Evolutionary conservation across 2,888 invertebrate genomes (phyloP), one percentile per base, ranked within the genome.

Genomic region (Deilephila elpenor): DNA sequence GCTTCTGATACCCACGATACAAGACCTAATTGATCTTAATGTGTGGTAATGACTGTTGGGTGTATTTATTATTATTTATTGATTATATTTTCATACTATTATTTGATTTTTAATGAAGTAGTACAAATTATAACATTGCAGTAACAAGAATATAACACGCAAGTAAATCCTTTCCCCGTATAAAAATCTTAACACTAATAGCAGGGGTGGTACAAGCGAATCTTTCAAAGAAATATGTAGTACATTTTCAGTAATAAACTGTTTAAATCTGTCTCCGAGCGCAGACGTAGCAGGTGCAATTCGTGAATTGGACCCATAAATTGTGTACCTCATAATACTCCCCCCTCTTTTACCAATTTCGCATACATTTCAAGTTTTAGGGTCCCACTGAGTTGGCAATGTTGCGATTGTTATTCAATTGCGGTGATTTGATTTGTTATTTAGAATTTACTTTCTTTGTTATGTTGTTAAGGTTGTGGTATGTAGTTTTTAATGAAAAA

Each of bases 241-340:
- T 67, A 51, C 25, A 25, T 44, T 67, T 67, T 17, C 14, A 25
- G 67, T 67, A 67, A 67, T 67, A 67, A 67, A 67, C 67, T 79
- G 75, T 78, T 75, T 71, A 78, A 80, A 83, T 82, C 84, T 80
- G 81, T 82, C 82, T 78, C 79, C 44, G 72, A 19, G 51, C 60
- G 60, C 77, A 76, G 74, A 74, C 76, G 83, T 77, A 80, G 82
- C 91, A 91, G 91, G 89, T 91, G 90, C 83, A 79, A 81, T 83
- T 77, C 79, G 82, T 81, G 85, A 87, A 88, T 89, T 88, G 86
- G 80, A 75, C 79, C 84, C 84, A 89, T 90, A 90, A 90, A 91
- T 90, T 89, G 83, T 78, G 79, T 80, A 86, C 86, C 88, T 88
- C 85, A 88, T 90, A 88, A 89, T 86, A 86, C 84, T 82, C 83